A percentile compares a stretch with the other conserved stretches of the same genome.
phyloP scores from a whole-genome alignment of 1,140 invertebrate species.

The Drosophila bipectinata region DNA sequence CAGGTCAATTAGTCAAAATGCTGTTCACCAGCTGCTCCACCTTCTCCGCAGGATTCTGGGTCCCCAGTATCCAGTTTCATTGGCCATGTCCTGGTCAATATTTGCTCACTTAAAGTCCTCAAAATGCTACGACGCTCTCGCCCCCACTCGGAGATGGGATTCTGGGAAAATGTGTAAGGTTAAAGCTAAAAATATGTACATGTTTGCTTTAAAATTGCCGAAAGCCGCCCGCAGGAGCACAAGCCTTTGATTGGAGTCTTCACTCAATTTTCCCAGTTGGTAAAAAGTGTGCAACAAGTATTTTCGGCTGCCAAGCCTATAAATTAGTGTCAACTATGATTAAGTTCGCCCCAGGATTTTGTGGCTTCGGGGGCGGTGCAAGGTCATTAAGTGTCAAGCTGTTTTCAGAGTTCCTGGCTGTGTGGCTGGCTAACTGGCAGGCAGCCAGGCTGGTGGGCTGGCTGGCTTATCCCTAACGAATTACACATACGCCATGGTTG shows the following conservation, averaged over 20 bases:
- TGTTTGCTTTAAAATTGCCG: constrained; percentile 49
- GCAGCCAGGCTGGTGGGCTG: background rate
- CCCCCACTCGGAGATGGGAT: background rate
- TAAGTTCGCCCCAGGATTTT: constrained; percentile 32
- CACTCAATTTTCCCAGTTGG: constrained; percentile 40
- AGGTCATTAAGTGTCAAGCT: constrained; percentile 43
- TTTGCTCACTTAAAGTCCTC: constrained; percentile 67
- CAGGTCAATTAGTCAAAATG: constrained; percentile 74
- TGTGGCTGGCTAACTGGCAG: no score
- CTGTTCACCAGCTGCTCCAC: constrained; percentile 16
- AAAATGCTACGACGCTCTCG: constrained; percentile 7
- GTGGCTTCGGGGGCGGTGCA: constrained; percentile 22
- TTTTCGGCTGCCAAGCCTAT: constrained; percentile 41
- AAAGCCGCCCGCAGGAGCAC: background rate
- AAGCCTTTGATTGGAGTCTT: constrained; percentile 48
- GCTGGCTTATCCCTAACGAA: constrained; percentile 53
- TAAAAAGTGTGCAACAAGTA: constrained; percentile 65
- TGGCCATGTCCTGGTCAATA: constrained; percentile 54
- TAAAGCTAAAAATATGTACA: constrained; percentile 63
- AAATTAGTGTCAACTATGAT: constrained; percentile 64
- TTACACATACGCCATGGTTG: constrained; percentile 55
- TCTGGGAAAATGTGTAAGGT: constrained; percentile 52
- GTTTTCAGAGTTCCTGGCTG: constrained; percentile 12
- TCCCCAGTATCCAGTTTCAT: constrained; percentile 13
- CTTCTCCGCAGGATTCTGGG: background rate